Evolutionary conservation across 2,797 vertebrate species (phyloP).

Genomic region (Leuciscus waleckii): DNA sequence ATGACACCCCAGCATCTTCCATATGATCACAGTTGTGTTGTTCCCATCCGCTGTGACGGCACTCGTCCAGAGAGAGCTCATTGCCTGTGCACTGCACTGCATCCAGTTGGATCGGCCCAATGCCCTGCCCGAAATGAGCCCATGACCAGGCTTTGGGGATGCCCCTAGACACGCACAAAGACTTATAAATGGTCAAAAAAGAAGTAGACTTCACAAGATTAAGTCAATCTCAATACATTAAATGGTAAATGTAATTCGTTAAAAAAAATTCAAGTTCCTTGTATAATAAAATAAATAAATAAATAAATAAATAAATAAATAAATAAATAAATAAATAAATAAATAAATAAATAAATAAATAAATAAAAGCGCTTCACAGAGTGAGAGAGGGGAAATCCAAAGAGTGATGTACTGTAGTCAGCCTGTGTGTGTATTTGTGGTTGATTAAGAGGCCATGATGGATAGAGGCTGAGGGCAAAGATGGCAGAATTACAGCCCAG

Average conservation of each 20-base stretch:
- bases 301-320: neutral
- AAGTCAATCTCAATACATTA: too few species aligned
- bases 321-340: neutral
- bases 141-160: slow-evolving; percentile 86
- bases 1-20: slow-evolving; percentile 91
- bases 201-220: too few species aligned
- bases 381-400: neutral
- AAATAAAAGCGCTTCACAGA: neutral
- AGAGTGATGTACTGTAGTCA: neutral
- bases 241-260: neutral
- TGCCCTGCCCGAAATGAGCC: slow-evolving; percentile 89
- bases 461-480: neutral
- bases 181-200: neutral
- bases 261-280: too few species aligned
- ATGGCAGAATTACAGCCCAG: neutral
- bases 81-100: slow-evolving; percentile 90
- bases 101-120: slow-evolving; percentile 89
- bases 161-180: slow-evolving; percentile 71
- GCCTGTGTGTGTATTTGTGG: neutral
- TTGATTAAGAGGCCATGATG: neutral
- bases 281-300: neutral
- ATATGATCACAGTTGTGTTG: slow-evolving; percentile 97
- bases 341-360: neutral
- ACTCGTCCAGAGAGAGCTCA: slow-evolving; percentile 89
- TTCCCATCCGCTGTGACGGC: slow-evolving; percentile 89